Base-by-base conservation (phyloP, 1,140 invertebrate species). In the Brachionus paranguensis region DNA sequence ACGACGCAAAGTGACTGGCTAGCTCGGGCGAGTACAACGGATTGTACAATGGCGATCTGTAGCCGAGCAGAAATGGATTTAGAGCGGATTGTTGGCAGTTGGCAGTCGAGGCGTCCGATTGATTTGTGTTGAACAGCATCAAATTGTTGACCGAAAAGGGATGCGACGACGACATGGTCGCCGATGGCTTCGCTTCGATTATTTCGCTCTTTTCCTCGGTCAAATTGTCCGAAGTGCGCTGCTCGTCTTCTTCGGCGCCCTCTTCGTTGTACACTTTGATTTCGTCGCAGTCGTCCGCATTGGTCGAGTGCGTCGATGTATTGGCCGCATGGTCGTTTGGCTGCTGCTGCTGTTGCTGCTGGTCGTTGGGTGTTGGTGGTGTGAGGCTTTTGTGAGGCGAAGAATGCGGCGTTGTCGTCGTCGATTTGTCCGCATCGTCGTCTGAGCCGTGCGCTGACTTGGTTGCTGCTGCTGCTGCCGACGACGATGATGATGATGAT, bases 251-350 rank as follows among this genome's bases (percentile, higher is more conserved):
- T n/a, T 43, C 53, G 20, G 78, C 50, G 27, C 78, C 78, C 7
- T 81, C 78, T 37, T 81, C 78, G 27, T 81, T 81, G 53, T 81
- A 81, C 24, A 81, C 78, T 64, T 81, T 81, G 0, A 81, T 64
- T 37, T 81, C 78, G 17, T 81, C 78, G 24, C 78, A 76, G 43
- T 76, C 72, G 27, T 76, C 72, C 6, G 27, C 2, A 5, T 11
- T 33, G 65, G 0, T 10, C 14, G 65, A 33, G 24, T n/a, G 11
- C 11, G 65, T 11, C 0, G 65, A 70, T 7, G 65, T 70, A 17
- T 70, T 70, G 20, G 12, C 27, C 33, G 3, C 27, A 0, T 27
- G 5, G 0, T 60, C 8, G 7, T 17, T 10, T 8, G 3, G 45
- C 6, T 37, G 12, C 0, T 60, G 65, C 20, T 64, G 17, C 8